Base-by-base conservation (phyloP, 2,797 vertebrate species). In the Gymnoscopelus microlampas region DNA sequence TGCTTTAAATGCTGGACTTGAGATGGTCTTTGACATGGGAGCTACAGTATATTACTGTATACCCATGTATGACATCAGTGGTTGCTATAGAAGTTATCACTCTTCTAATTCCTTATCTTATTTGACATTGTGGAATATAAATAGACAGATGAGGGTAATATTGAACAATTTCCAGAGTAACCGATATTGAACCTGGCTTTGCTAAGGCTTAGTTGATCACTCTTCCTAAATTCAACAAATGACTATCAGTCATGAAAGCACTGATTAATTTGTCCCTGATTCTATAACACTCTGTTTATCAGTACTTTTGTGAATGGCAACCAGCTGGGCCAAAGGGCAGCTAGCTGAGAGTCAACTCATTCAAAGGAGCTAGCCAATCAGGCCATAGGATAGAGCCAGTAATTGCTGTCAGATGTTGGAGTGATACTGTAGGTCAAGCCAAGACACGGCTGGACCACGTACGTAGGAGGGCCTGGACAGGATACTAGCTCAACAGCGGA, bases 361-460 rank as follows among this genome's bases (percentile, higher is more conserved):
- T 81, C 70, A 78, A 73, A 57, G 44, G 8, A 65, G 70, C 7
- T 15, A 50, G 81, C 78, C 66, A 77, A 57, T 71, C n/a, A 67
- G 62, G 55, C 51, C 66, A 48, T 53, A 63, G 72, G 19, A 55
- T 24, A 55, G 68, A 70, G 68, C 67, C 54, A 66, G 15, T 88
- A 78, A 91, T 81, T 68, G 82, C 69, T 88, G 87, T 86, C 89
- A 93, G 89, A 84, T 90, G 87, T 84, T 4, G 29, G 58, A 80
- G 85, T 84, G n/a, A 84, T 73, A 44, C 39, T 44, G 39, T 44
- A 79, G 80, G 89, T 83, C 44, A 62, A 12, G 3, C n/a, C 0
- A 53, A 54, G 72, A 66, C 79, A 60, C 86, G 80, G 70, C 83
- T 85, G 83, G 79, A 76, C 77, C 12, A 1, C 58, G 76, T 44